Evolutionary conservation across 2,113 vertebrate genomes (phyloP), one percentile per base, ranked within the genome.

Genomic region (Nettapus auritus): DNA sequence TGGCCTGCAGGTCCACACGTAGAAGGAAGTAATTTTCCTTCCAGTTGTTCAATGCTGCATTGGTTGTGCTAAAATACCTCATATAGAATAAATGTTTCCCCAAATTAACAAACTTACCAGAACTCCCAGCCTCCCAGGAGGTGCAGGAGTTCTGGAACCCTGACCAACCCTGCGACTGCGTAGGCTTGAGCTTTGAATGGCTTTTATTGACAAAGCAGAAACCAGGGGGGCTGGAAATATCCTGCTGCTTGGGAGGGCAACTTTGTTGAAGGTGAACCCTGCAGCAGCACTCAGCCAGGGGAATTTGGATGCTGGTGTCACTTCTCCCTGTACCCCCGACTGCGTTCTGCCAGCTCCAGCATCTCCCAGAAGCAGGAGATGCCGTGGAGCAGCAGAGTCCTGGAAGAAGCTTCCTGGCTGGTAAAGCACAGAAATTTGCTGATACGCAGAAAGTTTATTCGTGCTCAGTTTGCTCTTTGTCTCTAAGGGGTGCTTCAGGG

Each of bases 21-120:
- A 44, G 64, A 17, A 17, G 23, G 70, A 60, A 73, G 29, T 55
- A 4, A 18, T 17, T 46, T 82, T 82, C 53, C 31, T 4, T 63
- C 22, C 31, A 7, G 11, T 22, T 75, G 52, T 26, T 31, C 33
- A 13, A 2, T 5, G 55, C 21, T 0, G 1, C 0, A 0, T 2
- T 57, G 16, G 7, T 53, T 70, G n/a, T 53, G 7, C 19, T 25
- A 13, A 75, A 36, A 76, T 73, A 55, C 14, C 76, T 14, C 8
- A 23, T 15, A 23, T 8, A 42, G 11, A 40, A 55, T 28, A 36
- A 63, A 38, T 6, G 13, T 68, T 89, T 82, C 26, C 14, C 20
- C 50, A 26, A 11, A 52, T 22, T 46, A 63, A 74, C 20, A 16
- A n/a, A 13, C 46, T 48, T 34, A 16, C 16, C 20, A 28, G 15